Evolutionary conservation across 2,113 vertebrate species (phyloP).

Genomic region (Phodopus roborovskii): DNA sequence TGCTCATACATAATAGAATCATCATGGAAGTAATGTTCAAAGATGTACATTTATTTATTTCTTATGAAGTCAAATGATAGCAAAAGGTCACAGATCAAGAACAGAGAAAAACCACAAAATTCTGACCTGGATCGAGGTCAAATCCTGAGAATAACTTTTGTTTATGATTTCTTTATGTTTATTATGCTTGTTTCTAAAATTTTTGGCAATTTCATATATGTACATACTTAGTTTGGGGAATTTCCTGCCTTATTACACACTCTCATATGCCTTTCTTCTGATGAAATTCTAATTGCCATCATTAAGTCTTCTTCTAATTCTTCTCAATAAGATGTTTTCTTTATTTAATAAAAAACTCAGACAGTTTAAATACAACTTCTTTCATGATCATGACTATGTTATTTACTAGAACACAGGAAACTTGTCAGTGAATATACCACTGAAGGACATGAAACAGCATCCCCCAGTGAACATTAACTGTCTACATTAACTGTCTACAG

Average conservation of each 20-base stretch:
- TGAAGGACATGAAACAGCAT: background rate
- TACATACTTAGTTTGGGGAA: background rate
- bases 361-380: background rate
- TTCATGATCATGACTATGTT: background rate
- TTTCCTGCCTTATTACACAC: background rate
- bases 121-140: background rate
- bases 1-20: background rate
- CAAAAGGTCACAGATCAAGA: background rate
- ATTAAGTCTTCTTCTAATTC: background rate
- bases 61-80: background rate
- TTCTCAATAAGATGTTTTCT: too few species aligned
- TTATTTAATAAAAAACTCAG: too few species aligned
- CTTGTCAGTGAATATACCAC: background rate
- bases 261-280: background rate
- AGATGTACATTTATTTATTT: background rate
- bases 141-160: background rate
- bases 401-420: background rate
- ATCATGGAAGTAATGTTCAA: constrained; percentile 29
- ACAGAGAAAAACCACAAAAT: constrained; percentile 3
- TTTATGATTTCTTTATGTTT: background rate
- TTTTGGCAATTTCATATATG: background rate
- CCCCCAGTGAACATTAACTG: too few species aligned
- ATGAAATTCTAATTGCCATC: too few species aligned
- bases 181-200: background rate
- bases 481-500: too few species aligned